Percentiles rank a stretch among this genome's conserved stretches.
Conservation (phyloP, 2,888 invertebrate species). For the Lasiommata megera region DNA sequence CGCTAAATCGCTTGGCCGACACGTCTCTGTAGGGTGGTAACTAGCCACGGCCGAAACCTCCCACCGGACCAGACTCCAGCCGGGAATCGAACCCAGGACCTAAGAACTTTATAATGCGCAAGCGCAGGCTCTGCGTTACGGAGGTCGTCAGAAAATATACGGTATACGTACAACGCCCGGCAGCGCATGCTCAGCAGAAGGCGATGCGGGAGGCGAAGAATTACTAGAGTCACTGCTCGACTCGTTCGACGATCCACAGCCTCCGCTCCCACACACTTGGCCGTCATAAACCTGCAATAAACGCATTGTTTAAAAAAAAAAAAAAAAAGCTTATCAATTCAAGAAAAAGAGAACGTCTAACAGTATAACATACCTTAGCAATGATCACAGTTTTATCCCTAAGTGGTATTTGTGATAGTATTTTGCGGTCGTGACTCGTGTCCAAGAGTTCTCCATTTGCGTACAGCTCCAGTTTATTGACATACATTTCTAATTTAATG, state of each 20-base stretch:
- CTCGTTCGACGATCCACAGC: slow-evolving; percentile 83
- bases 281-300: slow-evolving; percentile 65
- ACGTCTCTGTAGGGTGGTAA: too few relatives aligned
- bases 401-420: slow-evolving; percentile 91
- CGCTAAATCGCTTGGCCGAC: too few relatives aligned
- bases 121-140: too few relatives aligned
- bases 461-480: slow-evolving; percentile 95
- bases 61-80: too few relatives aligned
- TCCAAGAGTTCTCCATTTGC: slow-evolving; percentile 94
- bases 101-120: too few relatives aligned
- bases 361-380: slow-evolving; percentile 57
- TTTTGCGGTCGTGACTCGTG: slow-evolving; percentile 92
- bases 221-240: slow-evolving; percentile 97
- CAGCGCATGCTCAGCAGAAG: slow-evolving; percentile 93
- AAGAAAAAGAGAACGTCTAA: not conserved
- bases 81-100: too few relatives aligned
- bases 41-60: too few relatives aligned
- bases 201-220: slow-evolving; percentile 93
- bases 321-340: not conserved
- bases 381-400: slow-evolving; percentile 92
- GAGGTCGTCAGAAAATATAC: too few relatives aligned
- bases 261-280: slow-evolving; percentile 72
- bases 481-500: slow-evolving; percentile 94
- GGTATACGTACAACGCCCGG: slow-evolving; percentile 91
- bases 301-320: not conserved